Percentiles rank a stretch among this genome's conserved stretches.
phyloP scores from a whole-genome alignment of 2,888 invertebrate genomes.

The Malthinus flaveolus region DNA sequence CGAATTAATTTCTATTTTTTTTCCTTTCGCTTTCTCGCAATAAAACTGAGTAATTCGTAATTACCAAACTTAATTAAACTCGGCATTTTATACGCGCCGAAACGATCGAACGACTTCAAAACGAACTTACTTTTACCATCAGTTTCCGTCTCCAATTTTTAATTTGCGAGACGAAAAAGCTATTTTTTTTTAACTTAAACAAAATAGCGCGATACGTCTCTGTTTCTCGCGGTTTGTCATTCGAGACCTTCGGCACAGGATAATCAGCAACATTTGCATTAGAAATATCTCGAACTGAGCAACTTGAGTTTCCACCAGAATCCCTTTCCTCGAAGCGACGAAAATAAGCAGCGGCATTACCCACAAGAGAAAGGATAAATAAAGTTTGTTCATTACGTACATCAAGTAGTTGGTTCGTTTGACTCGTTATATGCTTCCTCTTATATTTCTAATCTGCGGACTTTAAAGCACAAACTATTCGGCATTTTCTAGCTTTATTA shows the following conservation, averaged over 20 bases:
- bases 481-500: slow-evolving; percentile 3
- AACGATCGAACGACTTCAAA: not conserved
- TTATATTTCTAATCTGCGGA: slow-evolving; percentile 22
- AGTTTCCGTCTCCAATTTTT: not conserved
- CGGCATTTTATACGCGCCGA: not conserved
- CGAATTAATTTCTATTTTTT: slow-evolving; percentile 5
- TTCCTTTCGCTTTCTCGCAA: not conserved
- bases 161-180: not conserved
- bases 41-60: not conserved
- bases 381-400: slow-evolving; percentile 51
- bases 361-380: slow-evolving; percentile 45
- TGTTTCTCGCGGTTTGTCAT: slow-evolving; percentile 19
- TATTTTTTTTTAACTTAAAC: not conserved
- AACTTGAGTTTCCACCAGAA: slow-evolving; percentile 35
- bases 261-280: slow-evolving; percentile 51
- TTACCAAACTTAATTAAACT: slow-evolving; percentile 3
- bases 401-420: slow-evolving; percentile 39
- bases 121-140: no score
- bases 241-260: slow-evolving; percentile 30
- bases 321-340: slow-evolving; percentile 36
- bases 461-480: slow-evolving; percentile 1
- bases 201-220: slow-evolving; percentile 13
- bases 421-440: slow-evolving; percentile 41
- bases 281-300: slow-evolving; percentile 48
- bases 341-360: slow-evolving; percentile 44